A percentile compares a stretch with the other conserved stretches of the same genome.
Conservation (phyloP, 2,888 invertebrate species). For the Melanostoma scalare region DNA sequence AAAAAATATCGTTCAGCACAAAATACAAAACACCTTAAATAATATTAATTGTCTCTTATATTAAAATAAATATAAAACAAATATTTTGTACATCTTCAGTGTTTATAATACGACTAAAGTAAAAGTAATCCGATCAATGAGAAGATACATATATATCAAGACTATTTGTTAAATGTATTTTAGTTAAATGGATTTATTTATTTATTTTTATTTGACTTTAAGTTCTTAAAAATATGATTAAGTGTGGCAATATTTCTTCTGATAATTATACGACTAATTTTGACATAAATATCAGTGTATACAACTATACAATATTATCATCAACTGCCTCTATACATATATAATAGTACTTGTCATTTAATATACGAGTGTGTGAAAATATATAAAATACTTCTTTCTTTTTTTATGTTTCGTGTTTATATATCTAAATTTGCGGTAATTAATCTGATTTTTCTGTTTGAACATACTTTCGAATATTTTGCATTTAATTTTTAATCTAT, state of each 20-base stretch:
- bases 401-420: conserved; percentile 24
- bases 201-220: conserved; percentile 28
- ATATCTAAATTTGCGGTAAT: not conserved
- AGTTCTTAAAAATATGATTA: conserved; percentile 40
- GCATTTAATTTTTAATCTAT: not conserved
- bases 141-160: conserved; percentile 21
- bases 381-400: conserved; percentile 61
- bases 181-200: not conserved
- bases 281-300: conserved; percentile 48
- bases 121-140: conserved; percentile 26
- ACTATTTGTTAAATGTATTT: conserved; percentile 50
- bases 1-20: conserved; percentile 51
- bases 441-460: not conserved
- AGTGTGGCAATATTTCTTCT: conserved; percentile 45
- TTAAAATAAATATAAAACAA: conserved; percentile 39
- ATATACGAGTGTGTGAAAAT: conserved; percentile 57
- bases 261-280: conserved; percentile 61
- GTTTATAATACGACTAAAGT: conserved; percentile 36
- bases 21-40: conserved; percentile 57
- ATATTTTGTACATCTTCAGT: conserved; percentile 26
- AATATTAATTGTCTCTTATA: conserved; percentile 10
- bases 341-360: conserved; percentile 55
- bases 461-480: not conserved
- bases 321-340: conserved; percentile 2
- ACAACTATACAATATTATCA: conserved; percentile 46